Evolutionary conservation across 23 tunicate genomes (phyloP).

Genomic region (Styela plicata): DNA sequence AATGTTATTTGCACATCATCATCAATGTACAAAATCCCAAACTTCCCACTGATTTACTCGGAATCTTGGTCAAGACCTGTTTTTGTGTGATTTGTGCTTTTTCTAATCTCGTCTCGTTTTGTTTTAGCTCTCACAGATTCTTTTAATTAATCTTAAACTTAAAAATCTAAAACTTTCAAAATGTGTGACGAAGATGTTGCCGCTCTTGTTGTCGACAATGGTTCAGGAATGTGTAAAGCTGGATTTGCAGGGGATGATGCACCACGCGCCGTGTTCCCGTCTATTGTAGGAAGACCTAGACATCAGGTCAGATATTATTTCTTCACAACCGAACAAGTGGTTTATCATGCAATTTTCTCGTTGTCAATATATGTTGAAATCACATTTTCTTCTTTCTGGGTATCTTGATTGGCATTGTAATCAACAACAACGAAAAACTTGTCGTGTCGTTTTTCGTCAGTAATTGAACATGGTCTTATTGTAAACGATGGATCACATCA

Average conservation of each 20-base stretch:
- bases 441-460: too few species aligned
- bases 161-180: slow-evolving; percentile 10
- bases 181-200: slow-evolving; percentile 79
- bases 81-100: background rate
- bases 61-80: background rate
- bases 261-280: slow-evolving; percentile 87
- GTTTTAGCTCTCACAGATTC: background rate
- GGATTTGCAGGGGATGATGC: slow-evolving; percentile 91
- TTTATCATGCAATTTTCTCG: too few species aligned
- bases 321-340: background rate
- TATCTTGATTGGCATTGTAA: background rate
- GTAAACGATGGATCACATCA: background rate
- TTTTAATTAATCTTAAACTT: slow-evolving; percentile 11
- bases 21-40: too few species aligned
- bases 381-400: too few species aligned
- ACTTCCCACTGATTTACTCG: too few species aligned
- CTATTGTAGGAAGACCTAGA: slow-evolving; percentile 92
- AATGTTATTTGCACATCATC: too few species aligned
- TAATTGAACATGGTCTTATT: too few species aligned
- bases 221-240: slow-evolving; percentile 94
- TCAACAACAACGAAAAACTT: background rate
- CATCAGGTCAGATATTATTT: slow-evolving; percentile 63
- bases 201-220: slow-evolving; percentile 87
- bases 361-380: too few species aligned
- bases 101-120: background rate